Conservation (phyloP, 2,797 vertebrate species). For the Oophaga sylvatica region DNA sequence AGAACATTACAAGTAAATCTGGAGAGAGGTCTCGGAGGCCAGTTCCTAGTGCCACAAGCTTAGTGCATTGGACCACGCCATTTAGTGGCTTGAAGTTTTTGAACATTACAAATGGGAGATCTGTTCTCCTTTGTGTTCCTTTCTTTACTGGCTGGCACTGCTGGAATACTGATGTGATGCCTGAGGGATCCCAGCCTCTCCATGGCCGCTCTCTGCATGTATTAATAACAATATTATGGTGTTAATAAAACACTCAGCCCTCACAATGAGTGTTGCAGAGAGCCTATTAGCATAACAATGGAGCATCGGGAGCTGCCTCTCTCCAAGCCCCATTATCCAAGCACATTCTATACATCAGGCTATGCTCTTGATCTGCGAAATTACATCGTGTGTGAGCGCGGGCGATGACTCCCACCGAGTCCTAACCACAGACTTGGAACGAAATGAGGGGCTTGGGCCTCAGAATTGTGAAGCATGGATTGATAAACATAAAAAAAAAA, state of each 20-base stretch:
- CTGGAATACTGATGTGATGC: slow-evolving; percentile 59
- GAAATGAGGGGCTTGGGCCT: slow-evolving; percentile 50
- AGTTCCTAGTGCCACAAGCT: not conserved
- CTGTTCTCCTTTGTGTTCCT: slow-evolving; percentile 42
- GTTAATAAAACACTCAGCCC: slow-evolving; percentile 62
- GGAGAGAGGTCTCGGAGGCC: not conserved
- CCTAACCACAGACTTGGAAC: slow-evolving; percentile 44
- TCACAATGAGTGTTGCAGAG: slow-evolving; percentile 61
- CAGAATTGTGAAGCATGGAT: slow-evolving; percentile 15
- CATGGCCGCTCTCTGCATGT: slow-evolving; percentile 61
- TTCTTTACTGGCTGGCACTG: slow-evolving; percentile 52
- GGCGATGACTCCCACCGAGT: slow-evolving; percentile 35
- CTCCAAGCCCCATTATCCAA: slow-evolving; percentile 55
- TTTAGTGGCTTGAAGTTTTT: slow-evolving; percentile 4
- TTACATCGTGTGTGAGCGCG: slow-evolving; percentile 43
- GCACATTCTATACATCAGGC: slow-evolving; percentile 48
- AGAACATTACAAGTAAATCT: not conserved
- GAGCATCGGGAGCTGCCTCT: slow-evolving; percentile 50
- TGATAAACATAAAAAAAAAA: not conserved
- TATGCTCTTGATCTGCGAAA: slow-evolving; percentile 53
- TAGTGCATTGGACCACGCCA: slow-evolving; percentile 6
- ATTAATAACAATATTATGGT: slow-evolving; percentile 63
- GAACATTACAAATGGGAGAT: slow-evolving; percentile 33
- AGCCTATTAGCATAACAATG: slow-evolving; percentile 61
- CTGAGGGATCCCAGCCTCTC: slow-evolving; percentile 57